phyloP scores from a whole-genome alignment of 2,797 vertebrate species.

The Dallia pectoralis region DNA sequence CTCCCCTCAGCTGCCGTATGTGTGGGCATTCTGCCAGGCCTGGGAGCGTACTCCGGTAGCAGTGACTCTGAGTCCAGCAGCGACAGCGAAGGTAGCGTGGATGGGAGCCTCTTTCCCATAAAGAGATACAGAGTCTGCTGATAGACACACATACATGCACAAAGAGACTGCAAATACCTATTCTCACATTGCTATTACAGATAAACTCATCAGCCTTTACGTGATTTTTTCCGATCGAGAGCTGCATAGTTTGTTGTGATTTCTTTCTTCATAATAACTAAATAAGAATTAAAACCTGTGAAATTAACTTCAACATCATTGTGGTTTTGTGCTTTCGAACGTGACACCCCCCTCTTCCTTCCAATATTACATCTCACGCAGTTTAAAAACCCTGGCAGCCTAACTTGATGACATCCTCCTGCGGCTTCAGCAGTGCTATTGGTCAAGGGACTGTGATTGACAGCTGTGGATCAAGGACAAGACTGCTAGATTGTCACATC shows the following conservation, averaged over 20 bases:
- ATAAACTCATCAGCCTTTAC: conserved; percentile 28
- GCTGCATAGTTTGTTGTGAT: not conserved
- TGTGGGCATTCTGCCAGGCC: conserved; percentile 91
- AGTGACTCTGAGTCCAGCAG: conserved; percentile 98
- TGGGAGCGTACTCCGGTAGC: conserved; percentile 94
- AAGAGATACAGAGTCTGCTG: conserved; percentile 72
- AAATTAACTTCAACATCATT: not conserved
- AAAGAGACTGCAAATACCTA: conserved; percentile 8
- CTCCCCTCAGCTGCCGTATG: conserved; percentile 92
- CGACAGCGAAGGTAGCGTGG: conserved; percentile 94
- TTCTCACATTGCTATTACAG: conserved; percentile 48
- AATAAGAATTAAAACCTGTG: not conserved
- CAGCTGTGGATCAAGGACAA: conserved; percentile 71
- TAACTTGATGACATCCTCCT: conserved; percentile 68
- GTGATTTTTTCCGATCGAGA: not conserved
- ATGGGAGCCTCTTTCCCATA: conserved; percentile 84
- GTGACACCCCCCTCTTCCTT: conserved; percentile 64
- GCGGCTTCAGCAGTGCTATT: conserved; percentile 69
- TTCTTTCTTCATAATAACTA: conserved; percentile 4
- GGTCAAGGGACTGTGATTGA: conserved; percentile 73
- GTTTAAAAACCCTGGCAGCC: conserved; percentile 78
- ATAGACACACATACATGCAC: conserved; percentile 58
- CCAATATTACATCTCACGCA: conserved; percentile 73
- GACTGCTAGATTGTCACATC: conserved; percentile 61
- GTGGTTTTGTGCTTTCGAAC: conserved; percentile 62